Percentiles rank a stretch among this genome's conserved stretches.
These are phyloP conservation scores for Cantharis lateralis DNA, from an alignment of 2,888 invertebrate genomes.

Conservation along the genomic window DNA sequence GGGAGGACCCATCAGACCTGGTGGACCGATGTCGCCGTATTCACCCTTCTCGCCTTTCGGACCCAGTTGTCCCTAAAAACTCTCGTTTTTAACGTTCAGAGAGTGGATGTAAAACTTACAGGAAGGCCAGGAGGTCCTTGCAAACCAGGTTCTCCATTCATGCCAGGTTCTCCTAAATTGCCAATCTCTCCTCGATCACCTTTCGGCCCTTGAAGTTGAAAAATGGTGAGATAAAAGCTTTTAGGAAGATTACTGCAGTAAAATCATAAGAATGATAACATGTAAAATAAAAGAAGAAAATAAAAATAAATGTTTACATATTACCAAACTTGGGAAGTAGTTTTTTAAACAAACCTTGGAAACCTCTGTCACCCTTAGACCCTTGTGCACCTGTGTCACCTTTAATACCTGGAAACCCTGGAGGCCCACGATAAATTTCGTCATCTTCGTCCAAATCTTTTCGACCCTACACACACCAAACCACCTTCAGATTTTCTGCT, in stretches of 20 bases:
- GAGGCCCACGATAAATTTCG: slow-evolving; percentile 66
- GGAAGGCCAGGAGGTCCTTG: slow-evolving; percentile 87
- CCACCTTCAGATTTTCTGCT: slow-evolving; percentile 46
- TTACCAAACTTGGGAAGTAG: neutral
- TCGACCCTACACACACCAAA: slow-evolving; percentile 58
- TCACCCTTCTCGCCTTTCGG: slow-evolving; percentile 88
- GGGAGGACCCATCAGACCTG: slow-evolving; percentile 93
- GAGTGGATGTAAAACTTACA: slow-evolving; percentile 56
- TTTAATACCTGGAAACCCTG: slow-evolving; percentile 66
- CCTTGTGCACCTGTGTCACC: slow-evolving; percentile 64
- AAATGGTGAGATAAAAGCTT: neutral
- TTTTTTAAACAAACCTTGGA: slow-evolving; percentile 51
- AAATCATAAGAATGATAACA: neutral
- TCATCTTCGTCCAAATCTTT: slow-evolving; percentile 61
- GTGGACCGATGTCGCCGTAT: slow-evolving; percentile 90
- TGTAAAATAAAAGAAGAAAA: neutral
- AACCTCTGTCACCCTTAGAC: slow-evolving; percentile 56
- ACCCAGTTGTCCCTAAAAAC: slow-evolving; percentile 74
- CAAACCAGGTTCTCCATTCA: slow-evolving; percentile 79
- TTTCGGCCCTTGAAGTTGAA: slow-evolving; percentile 65
- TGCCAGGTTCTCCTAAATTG: slow-evolving; percentile 73
- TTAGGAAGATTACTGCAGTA: neutral
- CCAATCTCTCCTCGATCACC: slow-evolving; percentile 79
- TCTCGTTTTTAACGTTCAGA: slow-evolving; percentile 11
- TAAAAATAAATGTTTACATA: neutral